phyloP scores from a whole-genome alignment of 92 coral and sea anemone genomes.

The Phenganax marumi region DNA sequence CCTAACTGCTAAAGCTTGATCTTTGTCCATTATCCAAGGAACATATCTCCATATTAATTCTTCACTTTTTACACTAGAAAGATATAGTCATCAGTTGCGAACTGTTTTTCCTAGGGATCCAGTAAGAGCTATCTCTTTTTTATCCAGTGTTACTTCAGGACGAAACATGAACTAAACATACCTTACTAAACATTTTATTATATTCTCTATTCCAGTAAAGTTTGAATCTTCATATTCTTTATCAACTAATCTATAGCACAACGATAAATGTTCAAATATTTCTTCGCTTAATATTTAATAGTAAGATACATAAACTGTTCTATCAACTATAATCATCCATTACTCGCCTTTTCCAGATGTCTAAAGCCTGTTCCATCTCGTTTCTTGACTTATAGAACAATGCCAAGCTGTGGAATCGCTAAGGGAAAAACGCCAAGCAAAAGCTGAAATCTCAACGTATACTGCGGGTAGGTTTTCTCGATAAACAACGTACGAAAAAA shows the following conservation, averaged over 20 bases:
- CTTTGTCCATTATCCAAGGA: slow-evolving; percentile 83
- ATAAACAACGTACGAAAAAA: background rate
- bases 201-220: slow-evolving; percentile 75
- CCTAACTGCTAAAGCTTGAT: slow-evolving; percentile 83
- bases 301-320: background rate
- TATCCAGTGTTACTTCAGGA: background rate
- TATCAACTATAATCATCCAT: background rate
- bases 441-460: background rate
- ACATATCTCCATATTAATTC: slow-evolving; percentile 90
- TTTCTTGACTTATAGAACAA: slow-evolving; percentile 68
- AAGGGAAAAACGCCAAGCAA: background rate
- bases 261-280: background rate
- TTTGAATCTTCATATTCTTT: slow-evolving; percentile 67
- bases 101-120: no score
- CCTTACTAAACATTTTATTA: slow-evolving; percentile 73
- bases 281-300: background rate
- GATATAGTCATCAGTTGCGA: background rate
- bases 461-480: background rate
- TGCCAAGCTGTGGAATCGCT: slow-evolving; percentile 86
- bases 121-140: background rate
- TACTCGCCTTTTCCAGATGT: slow-evolving; percentile 79
- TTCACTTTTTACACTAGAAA: slow-evolving; percentile 61
- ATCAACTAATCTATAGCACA: slow-evolving; percentile 15
- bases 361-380: slow-evolving; percentile 69
- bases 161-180: slow-evolving; percentile 20